Evolutionary conservation across 2,888 invertebrate species (phyloP), one percentile per base, ranked within the genome.

Genomic region (Limnephilus marmoratus): DNA sequence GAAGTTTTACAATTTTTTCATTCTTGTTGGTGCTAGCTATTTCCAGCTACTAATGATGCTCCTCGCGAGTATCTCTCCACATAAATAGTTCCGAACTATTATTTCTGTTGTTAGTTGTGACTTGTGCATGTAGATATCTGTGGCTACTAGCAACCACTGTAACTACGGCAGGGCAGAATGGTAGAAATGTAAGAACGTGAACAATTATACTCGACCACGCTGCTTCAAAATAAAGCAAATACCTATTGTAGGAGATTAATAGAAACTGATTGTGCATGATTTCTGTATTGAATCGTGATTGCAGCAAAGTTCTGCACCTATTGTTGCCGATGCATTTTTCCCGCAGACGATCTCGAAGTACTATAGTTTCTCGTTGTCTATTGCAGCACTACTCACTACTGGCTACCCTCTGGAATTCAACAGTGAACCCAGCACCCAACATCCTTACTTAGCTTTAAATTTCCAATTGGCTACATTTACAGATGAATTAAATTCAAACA

Each of bases 261-360:
- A 93, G 93, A 93, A 93, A 91, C 93, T 92, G 93, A 93, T 93
- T 93, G 93, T 92, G 91, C 93, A 93, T 93, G 93, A 93, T 93
- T 93, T 93, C 92, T 90, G 93, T 92, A 90, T 92, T 90, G 93
- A 90, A 93, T 93, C 93, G 93, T 93, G 93, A 93, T 93, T 93
- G 92, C 90, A 90, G 91, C 88, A 86, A 88, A 81, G 85, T 53
- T 37, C 87, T 68, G 87, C 53, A 68, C 53, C 92, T 88, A 93
- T 93, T 93, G 92, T 92, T 91, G 90, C 81, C 89, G 93, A 81
- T 85, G 92, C 85, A 92, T 91, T 92, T 92, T 92, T 92, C 93
- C 89, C 88, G 68, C 93, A 86, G 87, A 87, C 34, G 87, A 87
- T 87, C 53, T 87, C 53, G 87, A 68, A 68, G 87, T 34, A 41